A percentile compares a stretch with the other conserved stretches of the same genome.
phyloP scores from a whole-genome alignment of 2,888 invertebrate species.

The Drosophila nigricruria region DNA sequence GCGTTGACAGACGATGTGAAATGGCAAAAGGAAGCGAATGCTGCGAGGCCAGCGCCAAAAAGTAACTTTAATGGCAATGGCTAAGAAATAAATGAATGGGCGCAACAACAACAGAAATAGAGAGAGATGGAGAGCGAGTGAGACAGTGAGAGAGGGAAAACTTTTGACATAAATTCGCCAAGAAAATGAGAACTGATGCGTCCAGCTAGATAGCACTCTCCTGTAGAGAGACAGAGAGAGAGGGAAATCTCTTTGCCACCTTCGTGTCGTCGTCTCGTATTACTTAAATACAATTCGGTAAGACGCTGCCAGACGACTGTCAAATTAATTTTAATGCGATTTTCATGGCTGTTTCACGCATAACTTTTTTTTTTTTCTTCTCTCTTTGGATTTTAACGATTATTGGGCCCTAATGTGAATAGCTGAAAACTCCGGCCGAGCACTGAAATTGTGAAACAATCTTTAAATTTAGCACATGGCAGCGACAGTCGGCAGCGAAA shows the following conservation, averaged over 20 bases:
- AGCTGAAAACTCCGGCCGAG: conserved; percentile 1
- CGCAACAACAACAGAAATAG: conserved; percentile 31
- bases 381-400: conserved; percentile 73
- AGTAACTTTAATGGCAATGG: conserved; percentile 60
- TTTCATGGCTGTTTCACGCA: conserved; percentile 72
- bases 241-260: conserved; percentile 61
- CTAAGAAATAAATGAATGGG: conserved; percentile 51
- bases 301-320: conserved; percentile 68
- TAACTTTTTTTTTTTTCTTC: conserved; percentile 54
- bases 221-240: not conserved
- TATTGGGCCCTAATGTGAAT: conserved; percentile 74
- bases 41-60: conserved; percentile 54
- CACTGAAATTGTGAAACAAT: conserved; percentile 65
- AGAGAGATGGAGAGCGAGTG: too few species aligned
- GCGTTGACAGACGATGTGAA: conserved; percentile 75
- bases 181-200: conserved; percentile 75
- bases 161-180: conserved; percentile 78
- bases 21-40: conserved; percentile 25
- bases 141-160: conserved; percentile 34
- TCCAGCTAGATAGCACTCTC: conserved; percentile 26
- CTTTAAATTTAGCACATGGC: conserved; percentile 74
- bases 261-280: conserved; percentile 36
- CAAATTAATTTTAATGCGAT: conserved; percentile 80
- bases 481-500: conserved; percentile 39
- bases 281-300: conserved; percentile 34